Conservation (phyloP, 2,113 vertebrate species). For the Tragelaphus scriptus region DNA sequence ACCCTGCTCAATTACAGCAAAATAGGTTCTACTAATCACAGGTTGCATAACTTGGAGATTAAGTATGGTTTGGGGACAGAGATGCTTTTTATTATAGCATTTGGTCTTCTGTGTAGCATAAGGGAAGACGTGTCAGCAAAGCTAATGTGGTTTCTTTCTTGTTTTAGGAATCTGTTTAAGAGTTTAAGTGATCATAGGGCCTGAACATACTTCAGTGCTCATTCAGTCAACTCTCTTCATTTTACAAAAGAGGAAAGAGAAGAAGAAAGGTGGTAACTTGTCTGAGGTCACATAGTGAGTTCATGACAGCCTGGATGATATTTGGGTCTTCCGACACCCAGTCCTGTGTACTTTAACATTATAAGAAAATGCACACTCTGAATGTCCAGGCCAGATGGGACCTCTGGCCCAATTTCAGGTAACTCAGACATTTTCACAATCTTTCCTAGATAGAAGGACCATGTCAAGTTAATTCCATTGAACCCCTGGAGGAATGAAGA, state of each 20-base stretch:
- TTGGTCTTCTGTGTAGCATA: neutral
- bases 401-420: neutral
- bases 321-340: neutral
- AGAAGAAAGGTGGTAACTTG: neutral
- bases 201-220: neutral
- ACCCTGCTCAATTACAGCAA: constrained; percentile 52
- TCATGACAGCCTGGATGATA: neutral
- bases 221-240: neutral
- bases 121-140: neutral
- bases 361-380: neutral
- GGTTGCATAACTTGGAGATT: neutral
- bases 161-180: neutral
- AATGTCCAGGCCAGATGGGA: neutral
- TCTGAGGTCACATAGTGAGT: neutral
- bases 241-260: neutral
- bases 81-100: neutral
- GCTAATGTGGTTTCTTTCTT: neutral
- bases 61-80: neutral
- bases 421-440: neutral
- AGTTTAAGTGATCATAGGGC: neutral
- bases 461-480: neutral
- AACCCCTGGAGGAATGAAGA: neutral
- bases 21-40: constrained; percentile 55
- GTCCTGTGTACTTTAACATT: neutral
- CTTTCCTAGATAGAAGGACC: neutral